Evolutionary conservation across 2,113 vertebrate species (phyloP).

Genomic region (Amphilophus citrinellus): DNA sequence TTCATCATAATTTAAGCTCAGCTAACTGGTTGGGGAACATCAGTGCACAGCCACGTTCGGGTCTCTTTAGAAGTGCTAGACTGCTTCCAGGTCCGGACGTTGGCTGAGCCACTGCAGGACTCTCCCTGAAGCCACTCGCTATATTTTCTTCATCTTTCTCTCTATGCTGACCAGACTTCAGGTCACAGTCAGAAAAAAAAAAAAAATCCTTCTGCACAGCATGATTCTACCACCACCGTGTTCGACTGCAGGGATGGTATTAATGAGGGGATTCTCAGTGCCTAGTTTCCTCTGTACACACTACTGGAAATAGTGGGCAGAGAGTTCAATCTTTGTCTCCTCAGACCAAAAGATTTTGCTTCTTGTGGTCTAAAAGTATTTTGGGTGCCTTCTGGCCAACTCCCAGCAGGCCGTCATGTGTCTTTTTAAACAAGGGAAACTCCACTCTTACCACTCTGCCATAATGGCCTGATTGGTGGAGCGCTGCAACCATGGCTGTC

Average conservation of each 20-base stretch:
- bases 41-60: neutral
- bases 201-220: neutral
- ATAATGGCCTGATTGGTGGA: neutral
- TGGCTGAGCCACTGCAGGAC: too few species aligned
- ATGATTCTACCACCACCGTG: neutral
- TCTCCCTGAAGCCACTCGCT: neutral
- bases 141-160: neutral
- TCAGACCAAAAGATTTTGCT: neutral
- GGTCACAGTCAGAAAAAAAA: neutral
- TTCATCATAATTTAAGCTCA: neutral
- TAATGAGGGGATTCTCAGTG: neutral
- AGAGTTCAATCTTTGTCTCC: neutral
- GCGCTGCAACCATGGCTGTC: fast-evolving
- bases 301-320: neutral
- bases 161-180: neutral
- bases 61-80: neutral
- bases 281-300: neutral
- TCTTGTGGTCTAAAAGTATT: neutral
- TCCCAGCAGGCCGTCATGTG: neutral
- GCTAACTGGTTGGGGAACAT: neutral
- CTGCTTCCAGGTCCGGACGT: neutral
- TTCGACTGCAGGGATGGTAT: neutral
- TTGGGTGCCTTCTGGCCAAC: neutral
- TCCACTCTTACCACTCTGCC: fast-evolving
- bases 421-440: neutral